phyloP scores from a whole-genome alignment of 2,113 vertebrate species.

The Brachyistius frenatus region DNA sequence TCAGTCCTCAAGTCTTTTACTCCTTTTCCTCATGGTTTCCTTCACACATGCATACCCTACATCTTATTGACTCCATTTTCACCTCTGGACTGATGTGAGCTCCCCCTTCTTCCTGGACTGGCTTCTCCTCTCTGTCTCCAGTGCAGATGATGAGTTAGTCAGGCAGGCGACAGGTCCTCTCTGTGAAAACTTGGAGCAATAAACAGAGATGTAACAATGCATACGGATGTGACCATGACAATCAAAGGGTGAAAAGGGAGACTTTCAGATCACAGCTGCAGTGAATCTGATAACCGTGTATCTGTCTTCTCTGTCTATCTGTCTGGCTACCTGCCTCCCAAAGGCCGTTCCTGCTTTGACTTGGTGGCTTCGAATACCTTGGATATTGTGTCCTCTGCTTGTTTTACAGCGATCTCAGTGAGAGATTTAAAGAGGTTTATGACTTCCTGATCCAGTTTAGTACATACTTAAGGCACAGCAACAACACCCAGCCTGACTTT shows the following conservation, averaged over 20 bases:
- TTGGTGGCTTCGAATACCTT: conserved; percentile 28
- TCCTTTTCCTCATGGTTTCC: conserved; percentile 73
- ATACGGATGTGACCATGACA: conserved; percentile 65
- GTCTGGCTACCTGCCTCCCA: conserved; percentile 66
- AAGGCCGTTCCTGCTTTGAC: conserved; percentile 66
- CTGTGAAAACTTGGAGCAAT: conserved; percentile 74
- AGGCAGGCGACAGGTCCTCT: conserved; percentile 44
- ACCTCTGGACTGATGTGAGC: conserved; percentile 50
- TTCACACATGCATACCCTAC: conserved; percentile 73
- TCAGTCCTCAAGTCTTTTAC: conserved; percentile 60
- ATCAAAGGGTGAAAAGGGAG: conserved; percentile 67
- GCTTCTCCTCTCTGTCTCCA: conserved; percentile 47
- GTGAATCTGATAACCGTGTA: conserved; percentile 69
- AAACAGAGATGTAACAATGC: conserved; percentile 70
- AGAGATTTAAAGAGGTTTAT: conserved; percentile 28
- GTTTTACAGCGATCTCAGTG: conserved; percentile 11
- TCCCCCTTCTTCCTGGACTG: conserved; percentile 42
- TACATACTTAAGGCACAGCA: background rate
- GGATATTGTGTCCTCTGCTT: conserved; percentile 36
- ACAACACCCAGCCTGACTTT: conserved; percentile 17
- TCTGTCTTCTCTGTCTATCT: conserved; percentile 64
- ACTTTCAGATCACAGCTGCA: conserved; percentile 72
- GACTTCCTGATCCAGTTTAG: background rate
- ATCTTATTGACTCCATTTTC: conserved; percentile 79
- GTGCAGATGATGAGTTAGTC: conserved; percentile 56